Conservation (phyloP, 23 tunicate genomes). For the Trididemnum nubilum region DNA sequence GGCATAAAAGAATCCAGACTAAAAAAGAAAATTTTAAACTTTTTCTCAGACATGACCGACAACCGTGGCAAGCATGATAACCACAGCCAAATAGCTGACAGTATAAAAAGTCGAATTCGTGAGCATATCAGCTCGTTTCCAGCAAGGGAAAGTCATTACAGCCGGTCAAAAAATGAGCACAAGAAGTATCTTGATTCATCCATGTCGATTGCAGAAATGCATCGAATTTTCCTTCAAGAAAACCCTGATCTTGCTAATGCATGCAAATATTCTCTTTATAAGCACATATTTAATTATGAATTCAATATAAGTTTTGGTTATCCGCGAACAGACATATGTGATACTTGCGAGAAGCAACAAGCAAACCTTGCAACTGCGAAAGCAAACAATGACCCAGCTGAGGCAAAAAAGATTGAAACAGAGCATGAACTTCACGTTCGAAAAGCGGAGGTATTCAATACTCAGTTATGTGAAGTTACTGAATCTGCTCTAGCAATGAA, state of each 20-base stretch:
- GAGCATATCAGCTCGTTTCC: slow-evolving; percentile 21
- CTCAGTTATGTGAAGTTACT: slow-evolving; percentile 5
- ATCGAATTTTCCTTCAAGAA: slow-evolving; percentile 10
- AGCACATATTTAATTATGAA: slow-evolving; percentile 28
- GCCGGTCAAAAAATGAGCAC: slow-evolving; percentile 22
- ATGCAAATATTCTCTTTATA: slow-evolving; percentile 16
- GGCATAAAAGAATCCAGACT: slow-evolving; percentile 28
- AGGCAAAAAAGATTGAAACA: neutral
- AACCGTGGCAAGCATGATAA: slow-evolving; percentile 29
- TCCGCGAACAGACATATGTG: slow-evolving; percentile 12
- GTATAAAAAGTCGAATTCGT: slow-evolving; percentile 13
- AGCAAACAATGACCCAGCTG: neutral
- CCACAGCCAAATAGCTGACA: slow-evolving; percentile 10
- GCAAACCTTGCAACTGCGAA: neutral
- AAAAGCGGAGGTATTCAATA: slow-evolving; percentile 27
- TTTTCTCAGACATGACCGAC: slow-evolving; percentile 10
- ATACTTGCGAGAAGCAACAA: slow-evolving; percentile 26
- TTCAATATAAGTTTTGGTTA: slow-evolving; percentile 35
- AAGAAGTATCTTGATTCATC: slow-evolving; percentile 6
- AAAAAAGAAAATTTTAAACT: slow-evolving; percentile 15
- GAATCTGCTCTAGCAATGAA: too few relatives aligned
- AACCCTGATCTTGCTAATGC: neutral
- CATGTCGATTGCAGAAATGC: slow-evolving; percentile 16
- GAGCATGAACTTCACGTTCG: slow-evolving; percentile 31
- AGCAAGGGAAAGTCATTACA: slow-evolving; percentile 29